A percentile compares a stretch with the other conserved stretches of the same genome.
These are phyloP conservation scores for Astreopora myriophthalma DNA, from an alignment of 64 coral and sea anemone species.

Conservation along the genomic window DNA sequence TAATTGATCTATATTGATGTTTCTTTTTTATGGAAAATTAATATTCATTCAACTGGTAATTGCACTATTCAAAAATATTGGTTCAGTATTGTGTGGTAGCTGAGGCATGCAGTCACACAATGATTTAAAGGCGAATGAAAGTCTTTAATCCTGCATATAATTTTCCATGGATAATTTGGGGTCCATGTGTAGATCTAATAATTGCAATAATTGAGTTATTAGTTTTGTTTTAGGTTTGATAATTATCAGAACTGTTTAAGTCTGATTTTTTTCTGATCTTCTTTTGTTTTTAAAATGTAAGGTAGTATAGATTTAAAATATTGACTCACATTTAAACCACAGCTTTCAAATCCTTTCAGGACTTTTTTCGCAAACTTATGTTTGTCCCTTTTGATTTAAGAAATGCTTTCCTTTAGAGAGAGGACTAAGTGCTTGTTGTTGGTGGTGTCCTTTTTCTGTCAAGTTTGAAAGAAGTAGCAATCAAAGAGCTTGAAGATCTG, in stretches of 20 bases:
- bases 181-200: no score
- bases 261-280: background rate
- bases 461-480: background rate
- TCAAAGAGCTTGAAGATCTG: background rate
- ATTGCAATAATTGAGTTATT: background rate
- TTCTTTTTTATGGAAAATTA: background rate
- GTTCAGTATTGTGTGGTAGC: background rate
- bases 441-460: background rate
- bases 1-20: conserved; percentile 21
- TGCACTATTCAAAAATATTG: background rate
- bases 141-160: background rate
- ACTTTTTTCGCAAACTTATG: background rate
- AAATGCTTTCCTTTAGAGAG: background rate
- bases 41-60: conserved; percentile 2
- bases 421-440: background rate
- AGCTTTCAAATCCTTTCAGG: background rate
- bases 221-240: background rate
- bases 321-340: background rate
- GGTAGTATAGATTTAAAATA: conserved; percentile 22
- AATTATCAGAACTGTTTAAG: background rate
- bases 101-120: background rate
- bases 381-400: background rate
- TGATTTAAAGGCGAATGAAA: background rate
- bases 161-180: background rate
- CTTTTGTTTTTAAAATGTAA: background rate